Evolutionary conservation across 1,140 invertebrate species (phyloP).

Genomic region (Brachionus calyciflorus): DNA sequence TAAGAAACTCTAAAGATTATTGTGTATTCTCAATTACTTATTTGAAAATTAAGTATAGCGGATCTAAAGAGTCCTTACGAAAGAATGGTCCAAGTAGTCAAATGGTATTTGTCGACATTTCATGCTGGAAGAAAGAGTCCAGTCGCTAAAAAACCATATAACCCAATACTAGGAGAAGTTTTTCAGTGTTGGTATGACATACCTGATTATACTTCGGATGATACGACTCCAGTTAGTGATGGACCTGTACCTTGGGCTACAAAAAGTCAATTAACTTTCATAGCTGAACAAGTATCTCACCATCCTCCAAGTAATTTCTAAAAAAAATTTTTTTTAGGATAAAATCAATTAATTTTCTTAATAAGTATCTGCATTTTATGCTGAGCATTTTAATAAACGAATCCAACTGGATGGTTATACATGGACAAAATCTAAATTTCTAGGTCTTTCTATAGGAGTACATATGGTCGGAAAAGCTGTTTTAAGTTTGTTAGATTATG

Average conservation of each 20-base stretch:
- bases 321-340: background rate
- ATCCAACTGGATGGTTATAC: constrained; percentile 64
- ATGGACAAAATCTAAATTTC: constrained; percentile 65
- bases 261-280: constrained; percentile 57
- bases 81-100: constrained; percentile 83
- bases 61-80: constrained; percentile 77
- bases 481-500: constrained; percentile 61
- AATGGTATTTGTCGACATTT: constrained; percentile 61
- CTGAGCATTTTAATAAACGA: constrained; percentile 60
- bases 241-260: constrained; percentile 58
- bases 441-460: constrained; percentile 64
- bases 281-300: constrained; percentile 62
- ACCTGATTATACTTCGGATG: background rate
- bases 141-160: constrained; percentile 66
- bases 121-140: constrained; percentile 89
- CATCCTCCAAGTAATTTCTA: constrained; percentile 57
- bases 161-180: constrained; percentile 61
- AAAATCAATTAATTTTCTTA: background rate
- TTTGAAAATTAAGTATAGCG: constrained; percentile 68
- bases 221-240: constrained; percentile 48
- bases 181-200: constrained; percentile 59
- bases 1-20: constrained; percentile 49
- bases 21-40: constrained; percentile 50
- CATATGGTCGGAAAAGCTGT: constrained; percentile 63
- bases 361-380: constrained; percentile 64